Evolutionary conservation across 2,797 vertebrate genomes (phyloP).

Genomic region (Ctenopoma kingsleyae): DNA sequence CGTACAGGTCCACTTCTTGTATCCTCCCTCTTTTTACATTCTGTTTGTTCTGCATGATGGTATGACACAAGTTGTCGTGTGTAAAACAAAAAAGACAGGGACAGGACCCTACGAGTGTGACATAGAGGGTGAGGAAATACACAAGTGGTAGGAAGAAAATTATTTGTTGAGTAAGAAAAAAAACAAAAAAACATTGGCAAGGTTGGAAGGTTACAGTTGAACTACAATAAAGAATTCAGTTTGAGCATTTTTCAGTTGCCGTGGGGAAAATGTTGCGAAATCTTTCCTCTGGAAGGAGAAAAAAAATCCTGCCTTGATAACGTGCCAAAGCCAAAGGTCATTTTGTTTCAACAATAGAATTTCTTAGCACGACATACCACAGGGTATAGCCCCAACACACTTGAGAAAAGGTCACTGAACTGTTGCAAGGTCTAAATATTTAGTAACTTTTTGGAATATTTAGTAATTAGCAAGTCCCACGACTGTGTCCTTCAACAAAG

Average conservation of each 20-base stretch:
- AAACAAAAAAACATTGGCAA: neutral
- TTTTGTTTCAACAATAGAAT: constrained; percentile 18
- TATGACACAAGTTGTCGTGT: constrained; percentile 25
- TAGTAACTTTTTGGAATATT: constrained; percentile 19
- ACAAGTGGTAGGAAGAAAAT: constrained; percentile 3
- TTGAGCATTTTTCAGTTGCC: constrained; percentile 2
- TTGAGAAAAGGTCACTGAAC: constrained; percentile 7
- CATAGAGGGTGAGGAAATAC: neutral
- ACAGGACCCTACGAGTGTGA: too few relatives aligned
- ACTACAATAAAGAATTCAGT: constrained; percentile 12
- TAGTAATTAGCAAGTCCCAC: constrained; percentile 49
- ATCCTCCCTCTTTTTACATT: neutral
- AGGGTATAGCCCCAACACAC: constrained; percentile 6
- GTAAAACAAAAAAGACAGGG: constrained; percentile 3
- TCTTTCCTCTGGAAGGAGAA: neutral
- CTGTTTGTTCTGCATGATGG: constrained; percentile 14
- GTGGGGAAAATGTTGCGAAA: constrained; percentile 9
- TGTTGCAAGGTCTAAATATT: constrained; percentile 23
- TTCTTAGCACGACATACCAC: neutral
- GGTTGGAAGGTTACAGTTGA: neutral
- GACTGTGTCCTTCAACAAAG: constrained; percentile 29
- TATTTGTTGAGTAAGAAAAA: neutral
- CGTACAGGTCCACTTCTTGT: constrained; percentile 2
- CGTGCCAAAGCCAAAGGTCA: constrained; percentile 22
- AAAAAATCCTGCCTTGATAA: neutral